These are phyloP conservation scores for Diadromus collaris DNA, from an alignment of 2,888 invertebrate species.

Conservation along the genomic window DNA sequence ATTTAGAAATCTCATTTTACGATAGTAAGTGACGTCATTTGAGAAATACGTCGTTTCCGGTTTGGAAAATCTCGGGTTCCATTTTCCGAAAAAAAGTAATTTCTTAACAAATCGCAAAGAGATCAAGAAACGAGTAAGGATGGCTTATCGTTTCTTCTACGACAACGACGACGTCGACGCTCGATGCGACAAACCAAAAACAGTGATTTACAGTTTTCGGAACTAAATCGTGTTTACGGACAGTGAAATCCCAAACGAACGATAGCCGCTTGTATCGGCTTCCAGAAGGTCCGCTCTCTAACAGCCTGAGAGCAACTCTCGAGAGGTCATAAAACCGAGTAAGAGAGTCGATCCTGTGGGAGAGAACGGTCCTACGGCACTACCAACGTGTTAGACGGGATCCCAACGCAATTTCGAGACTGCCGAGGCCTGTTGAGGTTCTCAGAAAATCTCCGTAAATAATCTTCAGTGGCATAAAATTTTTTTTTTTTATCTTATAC, in stretches of 20 bases:
- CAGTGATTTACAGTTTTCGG: neutral
- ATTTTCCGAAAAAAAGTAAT: too few species aligned
- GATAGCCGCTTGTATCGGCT: constrained; percentile 4
- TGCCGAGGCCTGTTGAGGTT: constrained; percentile 37
- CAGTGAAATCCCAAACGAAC: constrained; percentile 14
- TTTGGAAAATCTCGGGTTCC: too few species aligned
- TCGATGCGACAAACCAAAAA: constrained; percentile 5
- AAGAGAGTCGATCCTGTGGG: constrained; percentile 28
- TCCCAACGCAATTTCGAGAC: constrained; percentile 34
- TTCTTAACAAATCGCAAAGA: too few species aligned
- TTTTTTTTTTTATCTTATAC: constrained; percentile 34
- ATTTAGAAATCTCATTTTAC: too few species aligned
- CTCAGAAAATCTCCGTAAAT: constrained; percentile 47
- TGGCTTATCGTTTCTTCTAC: neutral
- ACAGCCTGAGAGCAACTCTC: constrained; percentile 18
- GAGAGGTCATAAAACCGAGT: constrained; percentile 36
- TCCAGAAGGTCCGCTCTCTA: constrained; percentile 26
- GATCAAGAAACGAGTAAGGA: too few species aligned
- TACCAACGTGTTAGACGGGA: constrained; percentile 29
- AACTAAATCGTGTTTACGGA: neutral
- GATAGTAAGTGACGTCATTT: too few species aligned
- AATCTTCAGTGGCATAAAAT: constrained; percentile 39
- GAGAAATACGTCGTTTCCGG: too few species aligned
- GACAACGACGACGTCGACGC: too few species aligned
- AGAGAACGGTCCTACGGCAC: constrained; percentile 31